These are phyloP conservation scores for Drosophila micromelanica DNA, from an alignment of 1,140 invertebrate species.

Conservation along the genomic window DNA sequence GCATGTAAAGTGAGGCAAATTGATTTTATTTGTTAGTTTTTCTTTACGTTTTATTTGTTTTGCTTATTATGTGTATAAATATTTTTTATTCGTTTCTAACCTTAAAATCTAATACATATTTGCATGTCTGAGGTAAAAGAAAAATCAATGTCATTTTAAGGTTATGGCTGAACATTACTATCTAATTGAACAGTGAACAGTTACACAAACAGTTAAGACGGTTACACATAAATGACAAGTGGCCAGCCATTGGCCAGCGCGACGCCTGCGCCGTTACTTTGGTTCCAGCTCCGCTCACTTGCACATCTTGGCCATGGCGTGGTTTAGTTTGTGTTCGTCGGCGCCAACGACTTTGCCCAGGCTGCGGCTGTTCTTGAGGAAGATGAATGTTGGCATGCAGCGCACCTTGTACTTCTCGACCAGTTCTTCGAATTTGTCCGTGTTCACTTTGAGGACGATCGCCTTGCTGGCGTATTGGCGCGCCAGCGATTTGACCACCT, in stretches of 20 bases:
- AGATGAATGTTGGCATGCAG: constrained; percentile 66
- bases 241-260: too few relatives aligned
- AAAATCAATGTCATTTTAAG: neutral
- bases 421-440: constrained; percentile 59
- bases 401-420: constrained; percentile 47
- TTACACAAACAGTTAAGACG: neutral
- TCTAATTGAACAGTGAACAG: neutral
- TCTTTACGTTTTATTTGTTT: too few relatives aligned
- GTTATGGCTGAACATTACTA: neutral
- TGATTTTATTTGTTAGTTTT: too few relatives aligned
- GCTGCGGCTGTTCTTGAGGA: constrained; percentile 27
- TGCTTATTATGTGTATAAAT: neutral
- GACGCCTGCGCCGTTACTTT: constrained; percentile 4
- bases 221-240: too few relatives aligned
- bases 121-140: too few relatives aligned
- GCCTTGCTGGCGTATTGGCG: constrained; percentile 51
- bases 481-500: constrained; percentile 61
- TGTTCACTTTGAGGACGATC: constrained; percentile 56
- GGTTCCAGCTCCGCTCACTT: constrained; percentile 25
- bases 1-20: too few relatives aligned
- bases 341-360: constrained; percentile 23
- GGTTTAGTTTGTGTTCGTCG: constrained; percentile 53
- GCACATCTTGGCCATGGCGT: constrained; percentile 43
- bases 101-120: neutral
- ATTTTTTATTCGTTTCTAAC: neutral